A percentile compares a stretch with the other conserved stretches of the same genome.
Conservation (phyloP, 1,140 invertebrate genomes). For the Arion vulgaris region DNA sequence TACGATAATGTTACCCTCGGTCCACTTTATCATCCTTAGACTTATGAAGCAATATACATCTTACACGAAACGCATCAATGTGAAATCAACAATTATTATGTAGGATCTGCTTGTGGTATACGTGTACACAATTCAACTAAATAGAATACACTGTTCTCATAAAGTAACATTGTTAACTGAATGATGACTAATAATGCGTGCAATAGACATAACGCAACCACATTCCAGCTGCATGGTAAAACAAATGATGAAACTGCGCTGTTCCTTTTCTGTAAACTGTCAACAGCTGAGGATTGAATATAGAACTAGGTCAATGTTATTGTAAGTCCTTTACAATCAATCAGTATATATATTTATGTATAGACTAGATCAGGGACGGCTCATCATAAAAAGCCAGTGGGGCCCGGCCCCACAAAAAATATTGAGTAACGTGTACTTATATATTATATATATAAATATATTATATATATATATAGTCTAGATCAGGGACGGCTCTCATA, state of each 20-base stretch:
- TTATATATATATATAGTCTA: too few species aligned
- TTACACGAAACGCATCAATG: background rate
- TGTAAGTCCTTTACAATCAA: background rate
- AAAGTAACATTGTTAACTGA: background rate
- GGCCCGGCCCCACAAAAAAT: too few species aligned
- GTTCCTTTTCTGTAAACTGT: background rate
- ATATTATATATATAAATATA: too few species aligned
- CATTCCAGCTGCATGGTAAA: background rate
- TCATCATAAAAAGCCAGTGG: too few species aligned
- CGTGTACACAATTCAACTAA: background rate
- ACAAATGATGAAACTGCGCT: background rate
- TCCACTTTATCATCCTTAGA: too few species aligned
- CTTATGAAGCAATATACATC: too few species aligned
- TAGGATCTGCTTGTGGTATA: background rate
- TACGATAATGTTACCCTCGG: too few species aligned
- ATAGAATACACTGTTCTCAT: background rate
- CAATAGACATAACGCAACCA: background rate
- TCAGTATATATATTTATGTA: too few species aligned
- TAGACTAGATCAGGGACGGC: too few species aligned
- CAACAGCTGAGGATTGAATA: background rate
- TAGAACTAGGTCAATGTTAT: background rate
- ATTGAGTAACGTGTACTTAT: too few species aligned
- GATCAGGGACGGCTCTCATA: too few species aligned
- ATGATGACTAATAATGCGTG: background rate
- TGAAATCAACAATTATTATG: background rate